A percentile compares a stretch with the other conserved stretches of the same genome.
Conservation (phyloP, 1,140 invertebrate genomes). For the Caenorhabditis latens region DNA sequence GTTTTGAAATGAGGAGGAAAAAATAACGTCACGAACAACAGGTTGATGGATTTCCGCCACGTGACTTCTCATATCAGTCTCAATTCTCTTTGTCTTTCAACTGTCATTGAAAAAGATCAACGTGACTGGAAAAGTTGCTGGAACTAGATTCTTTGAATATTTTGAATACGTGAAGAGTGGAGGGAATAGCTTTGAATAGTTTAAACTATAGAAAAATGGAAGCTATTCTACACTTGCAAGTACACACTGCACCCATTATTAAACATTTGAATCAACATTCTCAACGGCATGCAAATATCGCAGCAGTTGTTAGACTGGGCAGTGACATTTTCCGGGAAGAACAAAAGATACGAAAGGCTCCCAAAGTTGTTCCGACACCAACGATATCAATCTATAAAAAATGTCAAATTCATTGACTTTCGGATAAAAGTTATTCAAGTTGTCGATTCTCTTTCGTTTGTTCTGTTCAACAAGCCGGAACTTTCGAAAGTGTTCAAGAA, state of each 20-base stretch:
- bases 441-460: too few species aligned
- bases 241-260: constrained; percentile 24
- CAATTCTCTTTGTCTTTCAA: constrained; percentile 11
- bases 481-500: too few species aligned
- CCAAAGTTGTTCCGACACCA: too few species aligned
- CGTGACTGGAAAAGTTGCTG: not conserved
- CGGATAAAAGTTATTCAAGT: too few species aligned
- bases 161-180: not conserved
- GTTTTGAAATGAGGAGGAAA: not conserved
- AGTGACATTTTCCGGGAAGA: too few species aligned
- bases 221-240: not conserved
- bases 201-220: not conserved
- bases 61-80: constrained; percentile 4
- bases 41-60: constrained; percentile 43
- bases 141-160: not conserved
- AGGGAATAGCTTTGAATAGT: not conserved
- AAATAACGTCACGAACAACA: constrained; percentile 18
- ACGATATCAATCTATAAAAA: too few species aligned
- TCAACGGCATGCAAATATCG: not conserved
- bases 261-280: constrained; percentile 34
- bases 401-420: too few species aligned
- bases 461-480: too few species aligned
- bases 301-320: not conserved
- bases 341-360: too few species aligned
- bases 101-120: constrained; percentile 8